Percentiles rank a stretch among this genome's conserved stretches.
phyloP scores from a whole-genome alignment of 92 coral and sea anemone species.

The Umimayanthus chanpuru region DNA sequence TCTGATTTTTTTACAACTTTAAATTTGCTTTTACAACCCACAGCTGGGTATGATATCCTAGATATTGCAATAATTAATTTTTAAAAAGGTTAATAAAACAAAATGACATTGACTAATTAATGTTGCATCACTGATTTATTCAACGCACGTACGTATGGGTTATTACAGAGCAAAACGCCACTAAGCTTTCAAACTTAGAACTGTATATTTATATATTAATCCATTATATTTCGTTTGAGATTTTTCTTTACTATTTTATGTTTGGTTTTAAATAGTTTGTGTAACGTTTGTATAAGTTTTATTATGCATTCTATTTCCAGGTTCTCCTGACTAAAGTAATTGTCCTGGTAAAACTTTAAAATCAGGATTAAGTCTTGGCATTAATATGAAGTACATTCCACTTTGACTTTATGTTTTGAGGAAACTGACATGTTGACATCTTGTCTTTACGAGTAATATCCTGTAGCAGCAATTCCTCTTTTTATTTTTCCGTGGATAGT shows the following conservation, averaged over 20 bases:
- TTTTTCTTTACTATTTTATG: background rate
- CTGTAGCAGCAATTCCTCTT: no score
- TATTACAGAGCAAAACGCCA: background rate
- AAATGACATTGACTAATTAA: background rate
- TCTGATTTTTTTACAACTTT: background rate
- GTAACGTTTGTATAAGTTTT: no score
- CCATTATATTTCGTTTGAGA: background rate
- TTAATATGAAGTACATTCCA: no score
- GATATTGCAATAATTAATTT: background rate
- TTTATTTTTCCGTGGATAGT: background rate
- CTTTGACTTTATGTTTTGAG: no score
- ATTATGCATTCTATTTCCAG: background rate
- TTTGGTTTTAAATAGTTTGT: no score
- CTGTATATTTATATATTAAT: background rate
- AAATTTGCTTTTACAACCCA: background rate
- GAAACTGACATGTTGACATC: no score
- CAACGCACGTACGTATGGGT: background rate
- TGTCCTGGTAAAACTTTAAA: background rate
- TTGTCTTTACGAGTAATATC: no score
- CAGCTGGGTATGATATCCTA: background rate
- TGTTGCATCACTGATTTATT: background rate
- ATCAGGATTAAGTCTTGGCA: no score
- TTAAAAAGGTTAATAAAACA: background rate
- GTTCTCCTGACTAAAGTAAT: background rate
- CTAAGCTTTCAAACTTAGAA: background rate